These are phyloP conservation scores for Ypsolopha sequella DNA, from an alignment of 2,888 invertebrate genomes.

Conservation along the genomic window DNA sequence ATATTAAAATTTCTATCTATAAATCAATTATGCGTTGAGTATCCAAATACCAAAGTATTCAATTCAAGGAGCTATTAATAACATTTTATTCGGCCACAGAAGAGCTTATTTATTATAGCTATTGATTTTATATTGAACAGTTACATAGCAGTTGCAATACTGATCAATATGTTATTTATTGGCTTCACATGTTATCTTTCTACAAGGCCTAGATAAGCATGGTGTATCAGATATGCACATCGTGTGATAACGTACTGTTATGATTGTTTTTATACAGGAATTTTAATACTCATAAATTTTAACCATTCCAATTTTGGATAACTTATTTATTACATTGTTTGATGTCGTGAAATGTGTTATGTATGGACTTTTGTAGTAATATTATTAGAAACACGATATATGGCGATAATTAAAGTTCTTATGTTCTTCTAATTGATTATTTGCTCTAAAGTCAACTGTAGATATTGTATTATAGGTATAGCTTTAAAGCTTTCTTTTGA, in stretches of 20 bases:
- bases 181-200: too few relatives aligned
- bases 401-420: background rate
- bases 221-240: too few relatives aligned
- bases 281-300: constrained; percentile 58
- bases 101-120: constrained; percentile 57
- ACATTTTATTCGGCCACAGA: constrained; percentile 17
- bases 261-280: constrained; percentile 39
- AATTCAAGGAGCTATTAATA: background rate
- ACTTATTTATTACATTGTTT: constrained; percentile 3
- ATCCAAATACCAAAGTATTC: background rate
- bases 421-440: background rate
- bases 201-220: too few relatives aligned
- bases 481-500: background rate
- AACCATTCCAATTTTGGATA: constrained; percentile 34
- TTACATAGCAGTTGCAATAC: constrained; percentile 10
- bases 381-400: background rate
- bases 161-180: constrained; percentile 13
- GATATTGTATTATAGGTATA: background rate
- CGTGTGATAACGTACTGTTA: constrained; percentile 13
- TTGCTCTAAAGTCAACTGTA: background rate
- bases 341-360: background rate
- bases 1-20: too few relatives aligned
- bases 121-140: constrained; percentile 13
- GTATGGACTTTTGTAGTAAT: background rate
- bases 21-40: too few relatives aligned